Evolutionary conservation across 2,888 invertebrate genomes (phyloP), one percentile per base, ranked within the genome.

Genomic region (Smittia sp.): DNA sequence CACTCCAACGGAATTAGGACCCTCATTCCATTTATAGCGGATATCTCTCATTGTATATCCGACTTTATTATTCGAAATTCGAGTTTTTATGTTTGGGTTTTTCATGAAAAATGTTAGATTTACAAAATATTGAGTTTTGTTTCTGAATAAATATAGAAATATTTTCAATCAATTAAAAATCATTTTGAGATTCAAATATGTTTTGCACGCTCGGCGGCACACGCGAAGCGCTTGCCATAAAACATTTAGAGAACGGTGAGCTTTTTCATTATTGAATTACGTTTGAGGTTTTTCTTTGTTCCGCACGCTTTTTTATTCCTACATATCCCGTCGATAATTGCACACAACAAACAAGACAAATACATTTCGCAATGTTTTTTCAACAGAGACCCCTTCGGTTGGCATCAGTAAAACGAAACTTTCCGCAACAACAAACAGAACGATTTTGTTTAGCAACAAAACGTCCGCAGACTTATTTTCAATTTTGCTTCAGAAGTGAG

Each of bases 11-110:
- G 95, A 94, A 87, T 93, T 91, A 83, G 92, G 91, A 80, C 94
- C 94, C 86, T 94, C 93, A 88, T 94, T 93, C 96, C 96, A 96
- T 85, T 93, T 93, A 90, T 96, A 96, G 83, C 94, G 90, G 88
- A 95, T 95, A 89, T 96, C 95, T 87, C 93, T 89, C 94, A 94
- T 95, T 86, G 95, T 95, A 90, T 96, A 96, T 88, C 95, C 96
- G 91, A 95, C 96, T 96, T 54, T 73, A 24, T 39, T 65, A 25
- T 65, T 52, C 65, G 73, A 73, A 63, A 62, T 73, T 39, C 20
- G 22, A 62, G 67, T 74, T 46, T 24, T 72, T 1, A 25, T 15
- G n/a, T 46, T 38, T 18, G 27, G 6, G 25, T 62, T 46, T 62
- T 65, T 58, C 58, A 62, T 58, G 72, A 72, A 72, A 69, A 62